A percentile compares a stretch with the other conserved stretches of the same genome.
phyloP scores from a whole-genome alignment of 2,113 vertebrate genomes.

The Dendrocopos noguchii region DNA sequence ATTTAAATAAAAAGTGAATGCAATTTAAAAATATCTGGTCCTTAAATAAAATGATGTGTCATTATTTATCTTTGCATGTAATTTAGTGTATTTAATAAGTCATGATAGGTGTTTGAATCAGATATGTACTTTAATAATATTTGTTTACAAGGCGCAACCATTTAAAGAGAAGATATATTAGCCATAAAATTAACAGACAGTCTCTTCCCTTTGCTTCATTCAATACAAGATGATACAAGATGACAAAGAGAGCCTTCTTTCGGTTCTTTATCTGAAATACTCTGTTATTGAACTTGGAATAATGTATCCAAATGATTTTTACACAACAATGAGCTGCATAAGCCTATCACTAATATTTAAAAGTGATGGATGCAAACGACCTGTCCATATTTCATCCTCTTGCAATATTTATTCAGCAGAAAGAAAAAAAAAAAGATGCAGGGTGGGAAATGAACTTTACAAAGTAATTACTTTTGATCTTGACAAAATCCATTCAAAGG shows the following conservation, averaged over 20 bases:
- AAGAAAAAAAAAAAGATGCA: constrained; percentile 12
- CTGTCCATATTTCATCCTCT: constrained; percentile 45
- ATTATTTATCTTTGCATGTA: neutral
- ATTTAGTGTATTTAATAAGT: constrained; percentile 5
- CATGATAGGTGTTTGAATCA: constrained; percentile 4
- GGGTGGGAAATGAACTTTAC: constrained; percentile 75
- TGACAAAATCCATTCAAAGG: constrained; percentile 58
- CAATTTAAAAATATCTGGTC: neutral
- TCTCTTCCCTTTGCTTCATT: constrained; percentile 12
- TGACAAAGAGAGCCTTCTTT: constrained; percentile 33
- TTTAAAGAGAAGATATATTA: constrained; percentile 13
- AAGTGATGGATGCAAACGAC: constrained; percentile 68
- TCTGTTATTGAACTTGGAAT: constrained; percentile 36
- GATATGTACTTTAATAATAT: constrained; percentile 40
- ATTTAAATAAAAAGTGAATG: neutral
- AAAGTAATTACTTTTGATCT: constrained; percentile 78
- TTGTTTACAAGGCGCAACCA: constrained; percentile 16
- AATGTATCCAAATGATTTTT: constrained; percentile 56
- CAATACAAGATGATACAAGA: neutral
- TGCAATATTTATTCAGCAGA: constrained; percentile 77
- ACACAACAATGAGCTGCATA: constrained; percentile 40
- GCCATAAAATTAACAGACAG: constrained; percentile 10
- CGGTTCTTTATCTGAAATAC: constrained; percentile 50
- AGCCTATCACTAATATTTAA: constrained; percentile 62
- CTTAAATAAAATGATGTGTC: neutral